phyloP scores from a whole-genome alignment of 1,140 invertebrate species.

The Drosophila subobscura region DNA sequence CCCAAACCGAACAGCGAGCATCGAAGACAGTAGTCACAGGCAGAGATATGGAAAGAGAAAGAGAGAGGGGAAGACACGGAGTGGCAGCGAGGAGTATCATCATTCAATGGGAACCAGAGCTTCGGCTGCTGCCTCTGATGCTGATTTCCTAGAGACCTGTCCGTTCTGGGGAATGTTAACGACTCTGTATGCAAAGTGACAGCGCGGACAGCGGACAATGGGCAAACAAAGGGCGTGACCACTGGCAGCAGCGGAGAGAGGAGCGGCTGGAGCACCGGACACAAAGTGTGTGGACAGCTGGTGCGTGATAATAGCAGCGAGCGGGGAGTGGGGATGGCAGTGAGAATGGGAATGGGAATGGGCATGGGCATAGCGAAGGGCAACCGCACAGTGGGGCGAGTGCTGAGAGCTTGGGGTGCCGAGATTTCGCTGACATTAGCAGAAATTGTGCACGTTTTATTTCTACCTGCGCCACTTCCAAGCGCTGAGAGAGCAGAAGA shows the following conservation, averaged over 20 bases:
- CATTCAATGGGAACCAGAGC: constrained; percentile 14
- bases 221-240: constrained; percentile 47
- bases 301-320: constrained; percentile 18
- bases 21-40: constrained; percentile 54
- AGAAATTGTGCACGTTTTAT: too few species aligned
- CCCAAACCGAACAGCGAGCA: constrained; percentile 1
- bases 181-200: constrained; percentile 64
- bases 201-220: constrained; percentile 48
- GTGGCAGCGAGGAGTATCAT: constrained; percentile 9
- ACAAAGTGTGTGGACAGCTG: constrained; percentile 17
- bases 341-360: not conserved
- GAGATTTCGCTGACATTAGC: not conserved
- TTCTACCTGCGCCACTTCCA: too few species aligned
- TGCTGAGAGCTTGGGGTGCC: not conserved
- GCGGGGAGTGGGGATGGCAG: not conserved
- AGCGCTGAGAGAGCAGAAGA: too few species aligned
- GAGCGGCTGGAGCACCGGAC: not conserved
- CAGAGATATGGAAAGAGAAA: not conserved
- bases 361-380: not conserved
- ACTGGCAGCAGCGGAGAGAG: too few species aligned
- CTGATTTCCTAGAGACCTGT: not conserved
- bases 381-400: constrained; percentile 52
- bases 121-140: not conserved
- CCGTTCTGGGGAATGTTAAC: constrained; percentile 38
- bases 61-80: not conserved